Percentiles rank a stretch among this genome's conserved stretches.
These are phyloP conservation scores for Pleuronectes platessa DNA, from an alignment of 2,113 vertebrate genomes.

Conservation along the genomic window DNA sequence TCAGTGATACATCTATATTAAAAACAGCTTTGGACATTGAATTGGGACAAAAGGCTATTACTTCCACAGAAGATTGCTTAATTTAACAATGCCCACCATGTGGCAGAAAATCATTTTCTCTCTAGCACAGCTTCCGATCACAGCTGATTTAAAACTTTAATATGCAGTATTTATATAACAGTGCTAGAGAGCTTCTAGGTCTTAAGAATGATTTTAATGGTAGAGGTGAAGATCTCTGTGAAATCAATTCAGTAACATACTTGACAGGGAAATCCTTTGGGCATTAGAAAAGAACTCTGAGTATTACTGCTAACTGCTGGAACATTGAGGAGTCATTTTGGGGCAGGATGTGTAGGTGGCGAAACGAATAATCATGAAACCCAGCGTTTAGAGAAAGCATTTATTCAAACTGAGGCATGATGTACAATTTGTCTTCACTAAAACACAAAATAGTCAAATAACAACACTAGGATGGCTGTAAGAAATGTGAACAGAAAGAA, in stretches of 20 bases:
- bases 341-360: slow-evolving; percentile 19
- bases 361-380: slow-evolving; percentile 16
- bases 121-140: background rate
- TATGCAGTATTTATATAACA: slow-evolving; percentile 4
- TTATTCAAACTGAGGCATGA: background rate
- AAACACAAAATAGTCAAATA: background rate
- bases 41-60: background rate
- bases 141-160: background rate
- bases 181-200: background rate
- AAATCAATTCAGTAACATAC: background rate
- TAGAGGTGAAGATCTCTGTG: background rate
- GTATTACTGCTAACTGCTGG: background rate
- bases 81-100: background rate
- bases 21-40: background rate
- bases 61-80: background rate
- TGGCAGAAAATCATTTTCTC: background rate
- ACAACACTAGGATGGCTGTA: background rate
- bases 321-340: background rate
- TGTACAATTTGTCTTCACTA: background rate
- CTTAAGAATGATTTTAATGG: background rate
- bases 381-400: background rate
- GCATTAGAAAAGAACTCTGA: background rate
- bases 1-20: no score
- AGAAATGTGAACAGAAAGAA: background rate
- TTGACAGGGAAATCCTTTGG: background rate